phyloP scores from a whole-genome alignment of 1,140 invertebrate species.

The Eueides isabella region DNA sequence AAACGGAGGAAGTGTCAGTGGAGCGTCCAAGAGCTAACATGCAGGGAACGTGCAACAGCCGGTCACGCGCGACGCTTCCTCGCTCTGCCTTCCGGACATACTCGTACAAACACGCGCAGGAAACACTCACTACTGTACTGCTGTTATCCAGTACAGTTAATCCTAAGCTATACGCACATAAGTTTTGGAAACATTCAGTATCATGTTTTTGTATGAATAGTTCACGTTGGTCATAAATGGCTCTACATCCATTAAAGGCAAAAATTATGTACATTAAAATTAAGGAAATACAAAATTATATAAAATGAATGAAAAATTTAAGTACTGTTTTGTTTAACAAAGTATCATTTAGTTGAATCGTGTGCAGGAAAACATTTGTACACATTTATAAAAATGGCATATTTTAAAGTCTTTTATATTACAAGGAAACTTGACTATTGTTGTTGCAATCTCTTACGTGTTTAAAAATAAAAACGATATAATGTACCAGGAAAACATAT shows the following conservation, averaged over 20 bases:
- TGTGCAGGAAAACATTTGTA: background rate
- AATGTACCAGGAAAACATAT: background rate
- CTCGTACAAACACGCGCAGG: background rate
- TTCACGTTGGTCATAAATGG: too few relatives aligned
- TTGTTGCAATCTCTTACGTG: background rate
- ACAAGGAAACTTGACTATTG: background rate
- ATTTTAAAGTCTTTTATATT: background rate
- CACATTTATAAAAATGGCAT: too few relatives aligned
- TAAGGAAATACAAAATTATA: background rate
- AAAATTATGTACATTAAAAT: background rate
- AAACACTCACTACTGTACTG: background rate
- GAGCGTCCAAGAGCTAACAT: constrained; percentile 3
- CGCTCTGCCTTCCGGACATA: constrained; percentile 13
- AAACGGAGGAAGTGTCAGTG: constrained; percentile 21
- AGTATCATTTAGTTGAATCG: background rate
- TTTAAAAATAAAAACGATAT: background rate
- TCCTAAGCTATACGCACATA: background rate
- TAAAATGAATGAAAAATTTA: background rate
- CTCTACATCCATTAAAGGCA: background rate
- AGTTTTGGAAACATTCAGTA: background rate
- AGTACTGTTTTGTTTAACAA: background rate
- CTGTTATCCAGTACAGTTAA: background rate
- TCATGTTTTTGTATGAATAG: background rate
- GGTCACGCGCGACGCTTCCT: constrained; percentile 29
- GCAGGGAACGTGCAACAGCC: constrained; percentile 14